These are phyloP conservation scores for Murina feae DNA, from an alignment of 2,113 vertebrate species.

Conservation along the genomic window DNA sequence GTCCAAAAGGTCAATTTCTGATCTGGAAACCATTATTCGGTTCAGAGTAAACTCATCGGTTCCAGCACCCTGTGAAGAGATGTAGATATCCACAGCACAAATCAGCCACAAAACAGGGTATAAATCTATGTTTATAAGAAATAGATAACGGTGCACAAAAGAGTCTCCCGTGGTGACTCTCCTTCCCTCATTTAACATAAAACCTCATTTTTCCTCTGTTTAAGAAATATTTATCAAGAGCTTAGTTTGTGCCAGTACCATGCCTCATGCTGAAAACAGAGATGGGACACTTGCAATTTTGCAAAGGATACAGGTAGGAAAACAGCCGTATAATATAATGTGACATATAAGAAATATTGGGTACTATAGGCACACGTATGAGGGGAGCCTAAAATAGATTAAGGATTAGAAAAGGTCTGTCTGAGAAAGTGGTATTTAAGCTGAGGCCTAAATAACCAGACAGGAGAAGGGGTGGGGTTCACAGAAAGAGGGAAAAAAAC, in stretches of 20 bases:
- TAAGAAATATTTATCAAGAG: background rate
- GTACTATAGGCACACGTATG: background rate
- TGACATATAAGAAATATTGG: background rate
- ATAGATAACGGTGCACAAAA: background rate
- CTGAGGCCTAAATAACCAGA: background rate
- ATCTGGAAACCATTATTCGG: constrained; percentile 88
- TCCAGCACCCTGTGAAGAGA: constrained; percentile 83
- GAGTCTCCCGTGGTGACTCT: background rate
- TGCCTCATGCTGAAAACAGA: background rate
- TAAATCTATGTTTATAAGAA: background rate
- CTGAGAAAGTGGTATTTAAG: background rate
- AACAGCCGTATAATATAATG: background rate
- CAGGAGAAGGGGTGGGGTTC: background rate
- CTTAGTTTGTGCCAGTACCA: background rate
- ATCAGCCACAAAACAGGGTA: background rate
- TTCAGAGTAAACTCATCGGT: constrained; percentile 87
- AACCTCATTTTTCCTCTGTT: background rate
- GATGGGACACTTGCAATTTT: background rate
- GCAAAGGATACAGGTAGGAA: background rate
- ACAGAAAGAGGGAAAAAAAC: background rate
- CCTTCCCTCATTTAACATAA: background rate
- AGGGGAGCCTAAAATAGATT: background rate
- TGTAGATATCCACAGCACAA: background rate
- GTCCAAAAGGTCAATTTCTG: constrained; percentile 89
- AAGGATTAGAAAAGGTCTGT: background rate